phyloP scores from a whole-genome alignment of 1,140 invertebrate genomes.

The Drosophila pallidifrons region DNA sequence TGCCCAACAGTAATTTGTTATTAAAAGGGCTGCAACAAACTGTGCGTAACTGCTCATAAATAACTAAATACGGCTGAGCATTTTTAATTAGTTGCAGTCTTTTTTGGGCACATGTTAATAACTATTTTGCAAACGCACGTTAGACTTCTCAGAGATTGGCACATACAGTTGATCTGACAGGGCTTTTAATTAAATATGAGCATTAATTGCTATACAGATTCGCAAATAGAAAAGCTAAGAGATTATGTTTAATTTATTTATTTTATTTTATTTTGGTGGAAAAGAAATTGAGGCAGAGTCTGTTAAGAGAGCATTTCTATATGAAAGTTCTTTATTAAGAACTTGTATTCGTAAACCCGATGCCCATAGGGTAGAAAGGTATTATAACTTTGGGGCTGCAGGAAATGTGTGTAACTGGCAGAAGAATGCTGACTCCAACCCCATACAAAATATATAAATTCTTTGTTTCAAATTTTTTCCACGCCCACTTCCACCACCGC shows the following conservation, averaged over 20 bases:
- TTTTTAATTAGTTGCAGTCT: not conserved
- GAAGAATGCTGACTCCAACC: no score
- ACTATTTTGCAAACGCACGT: not conserved
- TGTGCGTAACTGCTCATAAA: conserved; percentile 4
- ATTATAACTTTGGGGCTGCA: not conserved
- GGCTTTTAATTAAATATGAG: conserved; percentile 1
- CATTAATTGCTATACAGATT: not conserved
- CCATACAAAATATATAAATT: no score
- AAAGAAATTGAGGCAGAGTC: not conserved
- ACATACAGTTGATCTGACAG: not conserved
- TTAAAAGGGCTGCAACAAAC: conserved; percentile 46
- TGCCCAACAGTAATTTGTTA: conserved; percentile 44
- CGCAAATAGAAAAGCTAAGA: no score
- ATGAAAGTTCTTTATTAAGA: not conserved
- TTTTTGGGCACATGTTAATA: conserved; percentile 2
- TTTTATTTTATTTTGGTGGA: no score
- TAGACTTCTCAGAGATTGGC: not conserved
- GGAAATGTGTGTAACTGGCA: no score
- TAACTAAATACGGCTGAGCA: not conserved
- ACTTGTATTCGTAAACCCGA: not conserved
- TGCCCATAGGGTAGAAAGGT: no score
- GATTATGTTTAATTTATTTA: no score
- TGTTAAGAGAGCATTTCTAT: not conserved
- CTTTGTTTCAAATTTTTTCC: no score
- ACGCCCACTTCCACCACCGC: no score